A percentile compares a stretch with the other conserved stretches of the same genome.
Evolutionary conservation across 2,113 vertebrate genomes (phyloP).

Genomic region (Columbina picui): DNA sequence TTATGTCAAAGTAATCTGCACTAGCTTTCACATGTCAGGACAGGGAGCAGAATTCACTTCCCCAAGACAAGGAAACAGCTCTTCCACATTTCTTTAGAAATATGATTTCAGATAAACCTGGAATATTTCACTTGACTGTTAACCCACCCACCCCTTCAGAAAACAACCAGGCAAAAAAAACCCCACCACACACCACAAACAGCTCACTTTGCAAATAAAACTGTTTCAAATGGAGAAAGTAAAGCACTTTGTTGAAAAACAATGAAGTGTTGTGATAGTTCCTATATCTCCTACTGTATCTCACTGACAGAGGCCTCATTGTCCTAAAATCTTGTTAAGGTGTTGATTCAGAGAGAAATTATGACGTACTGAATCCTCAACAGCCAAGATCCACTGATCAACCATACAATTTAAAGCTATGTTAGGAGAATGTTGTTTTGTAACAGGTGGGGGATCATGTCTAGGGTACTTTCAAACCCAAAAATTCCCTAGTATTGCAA

Average conservation of each 20-base stretch:
- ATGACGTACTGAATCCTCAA: not conserved
- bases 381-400: not conserved
- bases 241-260: not conserved
- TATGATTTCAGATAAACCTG: not conserved
- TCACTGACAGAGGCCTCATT: not conserved
- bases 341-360: not conserved
- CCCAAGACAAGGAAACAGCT: not conserved
- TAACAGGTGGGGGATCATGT: not conserved
- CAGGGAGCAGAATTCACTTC: not conserved
- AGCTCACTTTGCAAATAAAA: not conserved
- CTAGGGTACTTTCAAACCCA: not conserved
- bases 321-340: not conserved
- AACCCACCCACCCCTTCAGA: not conserved
- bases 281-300: not conserved
- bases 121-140: not conserved
- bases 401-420: not conserved
- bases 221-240: not conserved
- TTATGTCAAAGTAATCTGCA: not conserved
- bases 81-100: not conserved
- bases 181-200: no score
- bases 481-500: not conserved
- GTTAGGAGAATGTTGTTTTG: not conserved
- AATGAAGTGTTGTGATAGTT: not conserved
- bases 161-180: no score
- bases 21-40: not conserved